Evolutionary conservation across 2,113 vertebrate genomes (phyloP).

Genomic region (Eclectus roratus): DNA sequence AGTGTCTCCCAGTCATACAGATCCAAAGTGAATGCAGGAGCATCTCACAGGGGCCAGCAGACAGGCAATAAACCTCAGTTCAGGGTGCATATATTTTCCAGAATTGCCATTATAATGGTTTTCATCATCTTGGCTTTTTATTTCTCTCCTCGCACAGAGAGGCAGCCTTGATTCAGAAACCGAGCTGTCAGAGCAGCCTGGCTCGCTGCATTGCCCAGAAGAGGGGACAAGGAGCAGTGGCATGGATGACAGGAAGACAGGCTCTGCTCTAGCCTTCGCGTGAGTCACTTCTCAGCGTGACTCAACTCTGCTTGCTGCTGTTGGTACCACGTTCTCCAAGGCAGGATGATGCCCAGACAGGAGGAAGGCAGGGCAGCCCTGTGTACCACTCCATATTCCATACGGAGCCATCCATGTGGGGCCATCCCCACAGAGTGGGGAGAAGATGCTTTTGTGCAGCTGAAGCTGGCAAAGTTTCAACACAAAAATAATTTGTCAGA

Average conservation of each 20-base stretch:
- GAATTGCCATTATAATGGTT: background rate
- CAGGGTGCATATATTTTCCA: background rate
- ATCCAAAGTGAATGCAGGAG: background rate
- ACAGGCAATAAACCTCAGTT: background rate
- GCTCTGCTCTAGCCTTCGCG: background rate
- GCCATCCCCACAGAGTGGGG: fast-evolving
- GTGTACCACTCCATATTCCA: background rate
- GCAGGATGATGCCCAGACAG: background rate
- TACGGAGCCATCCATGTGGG: too few relatives aligned
- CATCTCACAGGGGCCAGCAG: background rate
- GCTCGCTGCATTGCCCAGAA: background rate
- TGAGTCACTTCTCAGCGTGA: background rate
- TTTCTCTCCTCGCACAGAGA: background rate
- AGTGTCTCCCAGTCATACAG: background rate
- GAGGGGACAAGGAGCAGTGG: background rate
- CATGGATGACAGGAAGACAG: background rate
- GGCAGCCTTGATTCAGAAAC: background rate
- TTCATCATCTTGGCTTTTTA: background rate
- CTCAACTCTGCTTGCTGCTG: fast-evolving
- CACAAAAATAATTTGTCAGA: background rate
- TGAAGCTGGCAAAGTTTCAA: background rate
- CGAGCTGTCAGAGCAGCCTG: background rate
- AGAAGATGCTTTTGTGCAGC: background rate
- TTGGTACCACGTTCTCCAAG: background rate
- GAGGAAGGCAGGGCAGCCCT: background rate